Percentiles rank a stretch among this genome's conserved stretches.
These are phyloP conservation scores for Tenthredo distinguenda DNA, from an alignment of 2,888 invertebrate species.

Conservation along the genomic window DNA sequence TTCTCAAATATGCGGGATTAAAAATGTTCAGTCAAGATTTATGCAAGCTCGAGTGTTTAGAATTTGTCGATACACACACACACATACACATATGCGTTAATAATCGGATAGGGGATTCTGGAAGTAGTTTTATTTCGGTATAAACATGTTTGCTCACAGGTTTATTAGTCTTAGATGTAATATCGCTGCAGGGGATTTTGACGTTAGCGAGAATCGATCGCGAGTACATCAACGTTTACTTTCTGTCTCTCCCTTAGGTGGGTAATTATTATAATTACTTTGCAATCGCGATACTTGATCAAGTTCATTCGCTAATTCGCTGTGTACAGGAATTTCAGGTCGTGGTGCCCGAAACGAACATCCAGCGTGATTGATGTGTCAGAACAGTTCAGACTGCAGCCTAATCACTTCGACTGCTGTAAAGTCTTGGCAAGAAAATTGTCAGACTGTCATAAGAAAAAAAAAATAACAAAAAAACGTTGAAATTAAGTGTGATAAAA, in stretches of 20 bases:
- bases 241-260: neutral
- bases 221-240: neutral
- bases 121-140: neutral
- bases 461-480: too few relatives aligned
- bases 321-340: neutral
- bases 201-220: neutral
- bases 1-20: neutral
- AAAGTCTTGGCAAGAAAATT: neutral
- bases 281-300: neutral
- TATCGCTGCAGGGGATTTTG: neutral
- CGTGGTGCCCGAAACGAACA: neutral
- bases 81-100: neutral
- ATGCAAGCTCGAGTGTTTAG: neutral
- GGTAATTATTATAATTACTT: neutral
- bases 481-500: too few relatives aligned
- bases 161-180: neutral
- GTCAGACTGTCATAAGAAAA: too few relatives aligned
- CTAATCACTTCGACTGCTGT: neutral
- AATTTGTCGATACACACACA: neutral
- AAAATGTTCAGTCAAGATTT: neutral
- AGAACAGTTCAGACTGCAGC: neutral
- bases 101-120: neutral
- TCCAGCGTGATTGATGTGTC: neutral
- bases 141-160: neutral
- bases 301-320: neutral